These are phyloP conservation scores for Neria commutata DNA, from an alignment of 2,888 invertebrate genomes.

Conservation along the genomic window DNA sequence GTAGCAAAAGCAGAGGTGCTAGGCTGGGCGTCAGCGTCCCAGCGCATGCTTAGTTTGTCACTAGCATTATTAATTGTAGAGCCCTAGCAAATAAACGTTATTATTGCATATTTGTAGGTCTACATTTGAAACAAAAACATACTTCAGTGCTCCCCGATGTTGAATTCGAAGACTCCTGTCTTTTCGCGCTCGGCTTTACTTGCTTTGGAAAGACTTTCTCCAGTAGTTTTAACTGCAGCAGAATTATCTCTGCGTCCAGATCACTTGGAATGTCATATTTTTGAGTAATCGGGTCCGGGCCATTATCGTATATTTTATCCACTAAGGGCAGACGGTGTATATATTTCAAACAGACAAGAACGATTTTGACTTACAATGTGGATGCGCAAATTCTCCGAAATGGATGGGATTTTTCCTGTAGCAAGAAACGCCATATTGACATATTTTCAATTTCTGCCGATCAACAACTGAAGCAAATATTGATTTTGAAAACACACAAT, in stretches of 20 bases:
- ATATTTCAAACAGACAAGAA: background rate
- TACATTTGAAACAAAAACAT: background rate
- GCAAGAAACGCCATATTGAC: conserved; percentile 79
- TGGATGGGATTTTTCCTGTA: conserved; percentile 86
- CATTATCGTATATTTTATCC: conserved; percentile 67
- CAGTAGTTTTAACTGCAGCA: conserved; percentile 69
- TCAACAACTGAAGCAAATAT: no score
- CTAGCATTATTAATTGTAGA: conserved; percentile 19
- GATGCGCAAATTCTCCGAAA: conserved; percentile 80
- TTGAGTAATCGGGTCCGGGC: conserved; percentile 58
- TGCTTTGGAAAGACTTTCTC: conserved; percentile 52
- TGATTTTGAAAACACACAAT: no score
- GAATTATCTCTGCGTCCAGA: conserved; percentile 65
- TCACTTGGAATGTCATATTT: conserved; percentile 66
- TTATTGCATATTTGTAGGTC: conserved; percentile 16
- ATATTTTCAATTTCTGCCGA: conserved; percentile 63
- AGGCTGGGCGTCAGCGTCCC: conserved; percentile 3
- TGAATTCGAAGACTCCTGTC: background rate
- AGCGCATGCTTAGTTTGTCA: background rate
- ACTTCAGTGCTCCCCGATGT: background rate
- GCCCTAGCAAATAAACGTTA: conserved; percentile 5
- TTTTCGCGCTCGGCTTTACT: background rate
- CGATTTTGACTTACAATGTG: conserved; percentile 68
- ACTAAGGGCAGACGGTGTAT: conserved; percentile 63
- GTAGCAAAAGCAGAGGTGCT: no score